A percentile compares a stretch with the other conserved stretches of the same genome.
phyloP scores from a whole-genome alignment of 2,888 invertebrate genomes.

The Aporophyla lueneburgensis region DNA sequence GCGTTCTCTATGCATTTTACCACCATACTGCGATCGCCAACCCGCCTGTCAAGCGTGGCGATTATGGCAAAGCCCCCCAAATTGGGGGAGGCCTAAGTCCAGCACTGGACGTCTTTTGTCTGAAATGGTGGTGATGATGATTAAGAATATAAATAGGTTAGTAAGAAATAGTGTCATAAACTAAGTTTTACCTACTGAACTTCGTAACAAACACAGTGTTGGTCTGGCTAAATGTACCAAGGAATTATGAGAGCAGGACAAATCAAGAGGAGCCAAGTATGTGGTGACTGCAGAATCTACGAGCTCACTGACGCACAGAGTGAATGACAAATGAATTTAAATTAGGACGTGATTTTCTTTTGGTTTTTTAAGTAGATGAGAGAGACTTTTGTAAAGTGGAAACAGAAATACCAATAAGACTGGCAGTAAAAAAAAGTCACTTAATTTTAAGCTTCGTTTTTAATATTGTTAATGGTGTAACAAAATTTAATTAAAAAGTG shows the following conservation, averaged over 20 bases:
- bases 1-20: no score
- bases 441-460: neutral
- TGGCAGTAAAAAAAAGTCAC: neutral
- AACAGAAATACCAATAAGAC: no score
- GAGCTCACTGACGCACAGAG: neutral
- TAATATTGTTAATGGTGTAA: neutral
- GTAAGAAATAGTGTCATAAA: neutral
- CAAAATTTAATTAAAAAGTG: neutral
- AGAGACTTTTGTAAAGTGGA: neutral
- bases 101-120: no score
- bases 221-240: neutral
- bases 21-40: no score
- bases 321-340: neutral
- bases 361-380: neutral
- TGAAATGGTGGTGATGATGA: no score
- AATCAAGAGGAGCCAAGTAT: neutral
- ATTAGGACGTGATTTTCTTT: neutral
- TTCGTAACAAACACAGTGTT: neutral
- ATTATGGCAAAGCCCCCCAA: no score
- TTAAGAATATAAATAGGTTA: neutral
- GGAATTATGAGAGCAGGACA: neutral
- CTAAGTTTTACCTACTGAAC: neutral
- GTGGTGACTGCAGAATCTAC: neutral
- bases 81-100: no score
- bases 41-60: no score